Base-by-base conservation (phyloP, 2,888 invertebrate species). In the Athetis lepigone region DNA sequence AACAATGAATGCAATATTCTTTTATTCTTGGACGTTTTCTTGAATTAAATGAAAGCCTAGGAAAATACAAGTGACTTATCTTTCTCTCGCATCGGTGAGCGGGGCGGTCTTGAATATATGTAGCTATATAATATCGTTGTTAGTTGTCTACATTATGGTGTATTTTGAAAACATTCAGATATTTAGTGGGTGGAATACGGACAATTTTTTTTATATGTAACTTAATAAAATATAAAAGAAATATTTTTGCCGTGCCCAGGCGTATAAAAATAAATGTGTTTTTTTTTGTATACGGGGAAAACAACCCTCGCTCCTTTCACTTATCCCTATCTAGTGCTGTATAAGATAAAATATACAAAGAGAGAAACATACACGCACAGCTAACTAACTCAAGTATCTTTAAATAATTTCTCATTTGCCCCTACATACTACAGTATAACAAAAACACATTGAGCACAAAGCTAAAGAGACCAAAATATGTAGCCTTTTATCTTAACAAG, bases 21-120 rank as follows among this genome's bases (percentile, higher is more conserved):
- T 79, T 62, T 69, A 61, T 70, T 77, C 23, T 79, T 70, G 64
- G 66, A 57, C 61, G 16, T 57, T 63, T 42, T 67, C 54, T 47
- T 40, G 61, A 60, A 68, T 63, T 56, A 72, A 50, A 52, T 29
- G 56, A 62, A 63, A 66, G 50, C 52, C 59, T 67, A 56, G 60
- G 52, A 61, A 69, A 78, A 70, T 75, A 70, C 43, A 75, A 66
- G 62, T 61, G 36, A 57, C 70, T 70, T 79, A 67, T 61, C 45
- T 61, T 27, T 18, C n/a, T 50, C 40, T 57, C 60, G 47, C 47
- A 60, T 70, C 60, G 50, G 39, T 70, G 47, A 54, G 56, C 46
- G 45, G n/a, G n/a, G 51, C 39, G 27, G 43, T 60, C 49, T 45
- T 46, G 40, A 56, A 58, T 51, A 36, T 58, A 19, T 59, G 16